phyloP scores from a whole-genome alignment of 2,888 invertebrate genomes.

The Erebia palarica region DNA sequence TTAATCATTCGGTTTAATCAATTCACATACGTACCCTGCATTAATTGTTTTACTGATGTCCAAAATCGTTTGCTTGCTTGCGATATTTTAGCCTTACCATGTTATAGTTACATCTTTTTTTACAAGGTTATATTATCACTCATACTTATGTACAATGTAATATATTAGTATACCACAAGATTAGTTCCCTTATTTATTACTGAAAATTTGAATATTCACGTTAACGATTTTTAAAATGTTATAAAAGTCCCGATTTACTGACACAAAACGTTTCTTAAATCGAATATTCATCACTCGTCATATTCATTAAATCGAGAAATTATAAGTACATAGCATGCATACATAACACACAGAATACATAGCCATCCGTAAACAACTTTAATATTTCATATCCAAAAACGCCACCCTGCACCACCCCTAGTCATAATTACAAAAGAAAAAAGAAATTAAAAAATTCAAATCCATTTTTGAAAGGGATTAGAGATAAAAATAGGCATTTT shows the following conservation, averaged over 20 bases:
- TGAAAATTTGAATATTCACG: too few relatives aligned
- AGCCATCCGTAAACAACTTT: background rate
- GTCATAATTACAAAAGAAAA: constrained; percentile 13
- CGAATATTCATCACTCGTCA: too few relatives aligned
- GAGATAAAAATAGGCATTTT: constrained; percentile 55
- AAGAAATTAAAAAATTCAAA: constrained; percentile 29
- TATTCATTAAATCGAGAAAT: too few relatives aligned
- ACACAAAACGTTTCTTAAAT: too few relatives aligned
- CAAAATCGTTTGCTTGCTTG: background rate
- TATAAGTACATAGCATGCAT: too few relatives aligned
- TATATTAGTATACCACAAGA: too few relatives aligned
- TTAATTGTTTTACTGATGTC: background rate
- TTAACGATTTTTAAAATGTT: too few relatives aligned
- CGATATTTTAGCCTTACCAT: background rate
- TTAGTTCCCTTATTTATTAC: too few relatives aligned
- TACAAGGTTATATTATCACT: background rate
- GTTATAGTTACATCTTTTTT: background rate
- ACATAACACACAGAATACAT: too few relatives aligned
- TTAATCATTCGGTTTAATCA: constrained; percentile 26
- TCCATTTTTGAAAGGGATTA: constrained; percentile 42
- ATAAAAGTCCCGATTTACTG: too few relatives aligned
- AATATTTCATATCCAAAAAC: background rate
- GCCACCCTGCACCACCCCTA: constrained; percentile 15
- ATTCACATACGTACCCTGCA: constrained; percentile 2
- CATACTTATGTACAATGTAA: too few relatives aligned